phyloP scores from a whole-genome alignment of 1,140 invertebrate genomes.

The Choristoneura fumiferana region DNA sequence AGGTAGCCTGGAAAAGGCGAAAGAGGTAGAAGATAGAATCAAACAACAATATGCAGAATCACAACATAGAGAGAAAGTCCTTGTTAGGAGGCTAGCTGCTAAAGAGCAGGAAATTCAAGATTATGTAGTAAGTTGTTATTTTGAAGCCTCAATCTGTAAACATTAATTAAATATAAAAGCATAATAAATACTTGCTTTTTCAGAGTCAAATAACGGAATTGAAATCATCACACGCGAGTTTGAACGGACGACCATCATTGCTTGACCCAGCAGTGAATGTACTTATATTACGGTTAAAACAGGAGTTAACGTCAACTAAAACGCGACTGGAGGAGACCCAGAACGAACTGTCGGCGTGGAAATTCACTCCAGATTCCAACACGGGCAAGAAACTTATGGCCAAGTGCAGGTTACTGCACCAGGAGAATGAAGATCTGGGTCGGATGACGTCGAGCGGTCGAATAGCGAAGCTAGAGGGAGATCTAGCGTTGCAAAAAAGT shows the following conservation, averaged over 20 bases:
- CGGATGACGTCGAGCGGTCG: slow-evolving; percentile 96
- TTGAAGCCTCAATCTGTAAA: background rate
- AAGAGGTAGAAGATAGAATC: slow-evolving; percentile 89
- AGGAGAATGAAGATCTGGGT: slow-evolving; percentile 98
- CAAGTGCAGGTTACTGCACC: slow-evolving; percentile 96
- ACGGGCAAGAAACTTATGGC: slow-evolving; percentile 99
- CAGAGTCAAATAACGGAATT: slow-evolving; percentile 96
- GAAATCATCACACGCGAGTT: slow-evolving; percentile 89
- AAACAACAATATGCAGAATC: slow-evolving; percentile 91
- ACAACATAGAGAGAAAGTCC: slow-evolving; percentile 92
- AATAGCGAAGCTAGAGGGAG: slow-evolving; percentile 96
- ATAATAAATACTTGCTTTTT: slow-evolving; percentile 37
- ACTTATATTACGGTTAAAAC: slow-evolving; percentile 93
- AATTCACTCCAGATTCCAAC: slow-evolving; percentile 98
- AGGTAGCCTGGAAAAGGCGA: slow-evolving; percentile 87
- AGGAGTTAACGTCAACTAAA: slow-evolving; percentile 93
- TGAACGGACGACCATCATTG: slow-evolving; percentile 86
- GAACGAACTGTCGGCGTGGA: slow-evolving; percentile 98
- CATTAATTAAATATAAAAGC: too few species aligned
- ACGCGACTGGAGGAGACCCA: slow-evolving; percentile 97
- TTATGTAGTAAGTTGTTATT: slow-evolving; percentile 88
- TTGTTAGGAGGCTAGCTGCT: slow-evolving; percentile 92
- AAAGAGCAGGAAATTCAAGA: slow-evolving; percentile 99
- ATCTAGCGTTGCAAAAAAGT: slow-evolving; percentile 96
- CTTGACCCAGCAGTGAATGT: slow-evolving; percentile 98